These are phyloP conservation scores for Pseudochaenichthys georgianus DNA, from an alignment of 2,797 vertebrate genomes.

Conservation along the genomic window DNA sequence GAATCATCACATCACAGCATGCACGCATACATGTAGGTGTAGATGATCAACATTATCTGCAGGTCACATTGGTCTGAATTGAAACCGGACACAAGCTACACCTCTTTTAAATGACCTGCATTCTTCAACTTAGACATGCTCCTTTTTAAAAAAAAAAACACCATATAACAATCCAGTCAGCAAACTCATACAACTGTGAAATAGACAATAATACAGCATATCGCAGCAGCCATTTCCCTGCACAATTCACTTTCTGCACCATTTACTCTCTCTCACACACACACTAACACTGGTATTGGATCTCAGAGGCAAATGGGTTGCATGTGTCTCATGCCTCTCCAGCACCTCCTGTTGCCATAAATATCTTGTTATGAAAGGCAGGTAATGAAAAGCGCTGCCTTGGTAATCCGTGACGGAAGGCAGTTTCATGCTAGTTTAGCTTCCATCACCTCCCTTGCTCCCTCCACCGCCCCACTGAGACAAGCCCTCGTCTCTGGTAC, in stretches of 20 bases:
- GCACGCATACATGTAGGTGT: neutral
- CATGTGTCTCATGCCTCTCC: constrained; percentile 69
- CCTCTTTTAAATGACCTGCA: constrained; percentile 21
- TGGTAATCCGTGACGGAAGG: constrained; percentile 76
- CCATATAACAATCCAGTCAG: constrained; percentile 69
- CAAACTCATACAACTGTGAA: constrained; percentile 77
- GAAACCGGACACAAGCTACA: neutral
- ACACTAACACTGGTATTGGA: constrained; percentile 27
- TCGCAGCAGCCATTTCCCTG: constrained; percentile 71
- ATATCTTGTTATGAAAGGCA: constrained; percentile 82
- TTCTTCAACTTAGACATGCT: constrained; percentile 38
- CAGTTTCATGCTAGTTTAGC: constrained; percentile 79
- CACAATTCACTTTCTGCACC: constrained; percentile 75
- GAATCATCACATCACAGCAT: constrained; percentile 2
- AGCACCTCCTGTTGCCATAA: constrained; percentile 73
- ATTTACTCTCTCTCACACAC: constrained; percentile 58
- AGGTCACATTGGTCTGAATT: constrained; percentile 16
- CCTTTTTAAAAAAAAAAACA: constrained; percentile 51
- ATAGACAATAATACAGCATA: constrained; percentile 78
- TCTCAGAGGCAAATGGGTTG: constrained; percentile 72
- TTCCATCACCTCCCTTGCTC: constrained; percentile 60
- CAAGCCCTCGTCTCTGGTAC: constrained; percentile 30
- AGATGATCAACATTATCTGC: constrained; percentile 8
- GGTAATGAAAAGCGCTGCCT: constrained; percentile 79
- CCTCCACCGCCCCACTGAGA: constrained; percentile 39